Evolutionary conservation across 2,888 invertebrate genomes (phyloP).

Genomic region (Beris chalybata): DNA sequence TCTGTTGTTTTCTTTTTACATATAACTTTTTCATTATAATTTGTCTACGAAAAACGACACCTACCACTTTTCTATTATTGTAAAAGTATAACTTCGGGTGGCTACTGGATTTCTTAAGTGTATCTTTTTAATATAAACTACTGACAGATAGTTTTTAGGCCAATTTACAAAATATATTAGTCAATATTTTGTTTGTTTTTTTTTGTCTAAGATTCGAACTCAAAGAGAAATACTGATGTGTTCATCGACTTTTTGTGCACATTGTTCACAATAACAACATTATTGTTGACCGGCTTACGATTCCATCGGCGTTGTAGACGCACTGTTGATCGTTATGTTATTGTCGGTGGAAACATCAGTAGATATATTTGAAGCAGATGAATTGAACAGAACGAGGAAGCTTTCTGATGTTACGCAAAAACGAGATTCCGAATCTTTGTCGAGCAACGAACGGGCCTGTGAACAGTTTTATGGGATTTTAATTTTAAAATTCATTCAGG

Average conservation of each 20-base stretch:
- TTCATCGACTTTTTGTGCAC: not conserved
- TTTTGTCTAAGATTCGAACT: not conserved
- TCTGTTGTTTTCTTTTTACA: conserved; percentile 3
- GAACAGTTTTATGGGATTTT: conserved; percentile 4
- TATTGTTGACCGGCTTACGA: conserved; percentile 35
- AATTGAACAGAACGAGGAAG: conserved; percentile 53
- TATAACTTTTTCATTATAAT: not conserved
- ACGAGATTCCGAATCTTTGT: conserved; percentile 54
- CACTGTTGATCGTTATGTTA: conserved; percentile 31
- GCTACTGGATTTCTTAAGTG: no score
- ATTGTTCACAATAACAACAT: no score
- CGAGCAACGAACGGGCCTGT: conserved; percentile 54
- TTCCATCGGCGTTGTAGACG: conserved; percentile 40
- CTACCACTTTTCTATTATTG: not conserved
- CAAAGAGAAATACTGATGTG: conserved; percentile 19
- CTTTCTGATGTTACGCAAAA: conserved; percentile 52
- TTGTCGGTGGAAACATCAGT: conserved; percentile 29
- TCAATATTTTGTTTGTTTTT: not conserved
- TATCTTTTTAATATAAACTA: no score
- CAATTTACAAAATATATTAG: no score
- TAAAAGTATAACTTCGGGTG: no score
- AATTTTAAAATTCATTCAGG: conserved; percentile 2
- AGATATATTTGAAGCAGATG: conserved; percentile 37
- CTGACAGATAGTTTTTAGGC: no score
- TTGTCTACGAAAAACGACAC: conserved; percentile 4